A percentile compares a stretch with the other conserved stretches of the same genome.
Evolutionary conservation across 2,888 invertebrate species (phyloP).

Genomic region (Chrysodeixis includens): DNA sequence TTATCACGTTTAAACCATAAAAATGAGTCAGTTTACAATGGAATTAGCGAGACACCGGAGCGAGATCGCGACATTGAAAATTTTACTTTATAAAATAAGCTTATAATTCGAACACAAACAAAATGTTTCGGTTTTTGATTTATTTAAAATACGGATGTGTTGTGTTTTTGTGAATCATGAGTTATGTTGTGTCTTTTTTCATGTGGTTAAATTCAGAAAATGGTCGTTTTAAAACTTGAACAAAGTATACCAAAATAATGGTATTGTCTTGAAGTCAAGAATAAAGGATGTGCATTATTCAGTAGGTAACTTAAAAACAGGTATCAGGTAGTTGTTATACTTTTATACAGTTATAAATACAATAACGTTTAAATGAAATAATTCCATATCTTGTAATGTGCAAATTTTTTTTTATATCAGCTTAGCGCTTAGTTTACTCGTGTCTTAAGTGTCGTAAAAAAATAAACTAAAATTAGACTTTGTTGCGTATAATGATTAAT

Average conservation of each 20-base stretch:
- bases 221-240: too few species aligned
- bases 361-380: background rate
- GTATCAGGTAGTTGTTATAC: too few species aligned
- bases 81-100: background rate
- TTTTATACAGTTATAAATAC: too few species aligned
- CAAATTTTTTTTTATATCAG: background rate
- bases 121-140: background rate
- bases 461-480: background rate
- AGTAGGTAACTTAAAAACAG: too few species aligned
- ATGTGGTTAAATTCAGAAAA: too few species aligned
- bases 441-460: background rate
- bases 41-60: background rate
- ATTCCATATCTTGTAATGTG: background rate
- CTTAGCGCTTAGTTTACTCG: background rate
- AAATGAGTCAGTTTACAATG: too few species aligned
- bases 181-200: too few species aligned
- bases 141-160: background rate
- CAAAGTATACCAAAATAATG: too few species aligned
- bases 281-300: too few species aligned
- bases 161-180: background rate
- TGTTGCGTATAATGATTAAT: background rate
- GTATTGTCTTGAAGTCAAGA: too few species aligned
- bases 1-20: background rate
- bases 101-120: background rate
- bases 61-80: background rate